These are phyloP conservation scores for Danaus melanippus DNA, from an alignment of 1,140 invertebrate genomes.

Conservation along the genomic window DNA sequence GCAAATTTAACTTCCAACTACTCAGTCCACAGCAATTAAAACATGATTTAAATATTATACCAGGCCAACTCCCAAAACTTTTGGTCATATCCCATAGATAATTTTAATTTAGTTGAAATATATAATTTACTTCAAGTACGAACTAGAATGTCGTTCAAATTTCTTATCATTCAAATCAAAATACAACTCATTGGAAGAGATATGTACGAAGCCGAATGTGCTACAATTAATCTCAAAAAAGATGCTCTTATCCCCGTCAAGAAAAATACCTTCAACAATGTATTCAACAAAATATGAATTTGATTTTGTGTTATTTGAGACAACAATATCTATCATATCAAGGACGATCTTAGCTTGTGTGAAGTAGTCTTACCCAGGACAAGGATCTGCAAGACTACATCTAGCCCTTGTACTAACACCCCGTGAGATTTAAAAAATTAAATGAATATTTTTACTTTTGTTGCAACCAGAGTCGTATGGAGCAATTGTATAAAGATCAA, in stretches of 20 bases:
- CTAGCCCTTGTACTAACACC: too few species aligned
- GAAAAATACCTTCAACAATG: neutral
- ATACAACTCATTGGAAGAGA: neutral
- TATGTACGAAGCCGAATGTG: neutral
- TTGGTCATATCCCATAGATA: neutral
- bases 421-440: neutral
- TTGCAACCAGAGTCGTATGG: neutral
- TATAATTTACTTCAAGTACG: neutral
- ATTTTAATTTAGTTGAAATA: neutral
- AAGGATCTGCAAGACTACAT: too few species aligned
- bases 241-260: neutral
- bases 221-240: neutral
- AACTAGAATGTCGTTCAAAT: too few species aligned
- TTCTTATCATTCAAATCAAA: too few species aligned
- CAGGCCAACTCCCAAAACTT: neutral
- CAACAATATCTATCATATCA: too few species aligned
- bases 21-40: too few species aligned
- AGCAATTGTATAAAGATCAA: too few species aligned
- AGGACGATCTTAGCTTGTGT: too few species aligned
- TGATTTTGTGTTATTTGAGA: too few species aligned
- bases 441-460: slow-evolving; percentile 7
- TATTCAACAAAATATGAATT: neutral
- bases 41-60: neutral
- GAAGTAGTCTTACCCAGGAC: too few species aligned
- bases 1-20: too few species aligned